Percentiles rank a stretch among this genome's conserved stretches.
phyloP scores from a whole-genome alignment of 1,140 invertebrate genomes.

The Temnothorax nylanderi region DNA sequence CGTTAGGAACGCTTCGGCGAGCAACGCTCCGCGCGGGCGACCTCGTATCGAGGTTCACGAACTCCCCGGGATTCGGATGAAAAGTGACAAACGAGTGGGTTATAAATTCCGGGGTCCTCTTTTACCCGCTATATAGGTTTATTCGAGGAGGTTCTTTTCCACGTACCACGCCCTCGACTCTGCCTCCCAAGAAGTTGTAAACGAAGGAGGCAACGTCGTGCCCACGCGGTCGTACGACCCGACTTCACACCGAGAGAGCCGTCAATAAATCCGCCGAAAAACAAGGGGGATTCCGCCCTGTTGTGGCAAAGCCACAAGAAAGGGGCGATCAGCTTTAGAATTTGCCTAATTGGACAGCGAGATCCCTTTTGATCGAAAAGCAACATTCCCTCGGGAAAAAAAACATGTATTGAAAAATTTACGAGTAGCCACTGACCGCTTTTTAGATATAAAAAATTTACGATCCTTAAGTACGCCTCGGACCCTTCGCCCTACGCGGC shows the following conservation, averaged over 20 bases:
- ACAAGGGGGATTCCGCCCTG: conserved; percentile 21
- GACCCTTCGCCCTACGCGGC: conserved; percentile 41
- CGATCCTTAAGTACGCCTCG: conserved; percentile 62
- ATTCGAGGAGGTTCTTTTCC: conserved; percentile 70
- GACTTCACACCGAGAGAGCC: conserved; percentile 40
- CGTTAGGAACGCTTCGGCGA: conserved; percentile 6
- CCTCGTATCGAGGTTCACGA: conserved; percentile 10
- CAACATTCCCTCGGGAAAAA: background rate
- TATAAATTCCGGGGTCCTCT: conserved; percentile 80
- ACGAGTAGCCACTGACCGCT: conserved; percentile 54
- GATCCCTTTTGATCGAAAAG: conserved; percentile 31
- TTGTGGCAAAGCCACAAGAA: background rate
- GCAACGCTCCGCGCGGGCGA: background rate
- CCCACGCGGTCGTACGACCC: conserved; percentile 41
- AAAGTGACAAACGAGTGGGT: conserved; percentile 79
- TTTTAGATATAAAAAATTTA: conserved; percentile 61
- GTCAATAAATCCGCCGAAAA: conserved; percentile 69
- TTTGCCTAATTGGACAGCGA: conserved; percentile 63
- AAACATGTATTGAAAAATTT: conserved; percentile 52
- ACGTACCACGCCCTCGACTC: conserved; percentile 66
- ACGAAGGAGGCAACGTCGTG: conserved; percentile 35
- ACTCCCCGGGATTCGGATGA: conserved; percentile 14
- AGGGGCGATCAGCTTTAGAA: background rate
- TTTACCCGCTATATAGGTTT: conserved; percentile 41
- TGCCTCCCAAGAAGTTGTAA: conserved; percentile 59